Evolutionary conservation across 1,140 invertebrate species (phyloP).

Genomic region (Epicauta chinensis): DNA sequence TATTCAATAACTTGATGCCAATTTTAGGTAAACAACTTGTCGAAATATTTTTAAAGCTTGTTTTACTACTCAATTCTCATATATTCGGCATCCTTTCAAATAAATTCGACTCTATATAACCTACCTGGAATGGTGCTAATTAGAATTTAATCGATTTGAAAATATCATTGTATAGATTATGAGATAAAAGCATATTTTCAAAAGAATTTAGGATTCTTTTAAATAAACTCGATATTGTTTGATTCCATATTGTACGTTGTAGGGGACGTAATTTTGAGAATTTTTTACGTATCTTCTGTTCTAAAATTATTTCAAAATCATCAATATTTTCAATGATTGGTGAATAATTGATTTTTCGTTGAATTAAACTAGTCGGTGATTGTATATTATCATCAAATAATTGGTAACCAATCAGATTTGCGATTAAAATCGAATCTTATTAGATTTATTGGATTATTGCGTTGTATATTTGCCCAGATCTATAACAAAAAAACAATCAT

Average conservation of each 20-base stretch:
- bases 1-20: too few species aligned
- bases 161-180: slow-evolving; percentile 2
- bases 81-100: too few species aligned
- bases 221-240: slow-evolving; percentile 1
- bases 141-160: neutral
- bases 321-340: slow-evolving; percentile 7
- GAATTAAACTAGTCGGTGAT: slow-evolving; percentile 29
- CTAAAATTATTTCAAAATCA: slow-evolving; percentile 25
- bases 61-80: too few species aligned
- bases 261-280: slow-evolving; percentile 26
- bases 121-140: neutral
- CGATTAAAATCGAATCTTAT: slow-evolving; percentile 30
- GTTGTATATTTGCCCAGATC: slow-evolving; percentile 35
- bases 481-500: slow-evolving; percentile 23
- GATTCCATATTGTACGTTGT: slow-evolving; percentile 31
- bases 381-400: slow-evolving; percentile 26
- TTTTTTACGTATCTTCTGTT: slow-evolving; percentile 27
- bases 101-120: too few species aligned
- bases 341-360: slow-evolving; percentile 27
- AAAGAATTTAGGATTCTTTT: slow-evolving; percentile 3
- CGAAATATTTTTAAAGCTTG: too few species aligned
- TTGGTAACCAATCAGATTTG: slow-evolving; percentile 31
- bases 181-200: slow-evolving; percentile 1
- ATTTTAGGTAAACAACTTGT: too few species aligned
- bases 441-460: slow-evolving; percentile 20